Base-by-base conservation (phyloP, 2,113 vertebrate genomes). In the Ictalurus punctatus region DNA sequence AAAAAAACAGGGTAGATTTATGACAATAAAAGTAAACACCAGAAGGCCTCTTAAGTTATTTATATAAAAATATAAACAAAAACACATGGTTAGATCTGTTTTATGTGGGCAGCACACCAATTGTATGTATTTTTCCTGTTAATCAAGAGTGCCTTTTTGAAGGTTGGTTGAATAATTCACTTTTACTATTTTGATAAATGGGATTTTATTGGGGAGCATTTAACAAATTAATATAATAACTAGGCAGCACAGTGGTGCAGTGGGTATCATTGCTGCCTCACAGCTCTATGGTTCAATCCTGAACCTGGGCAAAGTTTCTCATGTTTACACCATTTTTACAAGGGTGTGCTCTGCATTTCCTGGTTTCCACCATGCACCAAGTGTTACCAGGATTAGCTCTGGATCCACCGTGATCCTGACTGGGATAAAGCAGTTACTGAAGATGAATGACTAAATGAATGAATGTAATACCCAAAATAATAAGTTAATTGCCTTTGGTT, bases 21-120 rank as follows among this genome's bases (percentile, higher is more conserved):
- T 54, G 86, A 87, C 79, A 87, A 87, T 83, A 79, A 83, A 82
- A n/a, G 21, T 44, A 69, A 52, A 80, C 25, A 69, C 86, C 86
- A 67, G 40, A 79, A 78, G 76, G 10, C 86, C 30, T 81, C 10
- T 82, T 17, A 56, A 27, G 27, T 27, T 59, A 79, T 58, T 80
- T 58, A 3, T 58, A 34, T 81, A 2, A 34, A 81, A 56, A 52
- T 82, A 37, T 82, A 23, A 59, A 21, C 1, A 59, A 82, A 82
- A 37, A 34, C 54, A 80, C 52, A 25, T 27, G 44, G 23, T 2
- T 52, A 27, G 23, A 21, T 37, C 2, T 71, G 17, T 85, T 85
- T 34, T 59, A 58, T 82, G 79, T 59, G 30, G 17, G 54, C 17
- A 59, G 30, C 8, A 23, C 56, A 82, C 79, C 8, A 34, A 58